Evolutionary conservation across 2,113 vertebrate genomes (phyloP), one percentile per base, ranked within the genome.

Genomic region (Myrmophylax atrothorax): DNA sequence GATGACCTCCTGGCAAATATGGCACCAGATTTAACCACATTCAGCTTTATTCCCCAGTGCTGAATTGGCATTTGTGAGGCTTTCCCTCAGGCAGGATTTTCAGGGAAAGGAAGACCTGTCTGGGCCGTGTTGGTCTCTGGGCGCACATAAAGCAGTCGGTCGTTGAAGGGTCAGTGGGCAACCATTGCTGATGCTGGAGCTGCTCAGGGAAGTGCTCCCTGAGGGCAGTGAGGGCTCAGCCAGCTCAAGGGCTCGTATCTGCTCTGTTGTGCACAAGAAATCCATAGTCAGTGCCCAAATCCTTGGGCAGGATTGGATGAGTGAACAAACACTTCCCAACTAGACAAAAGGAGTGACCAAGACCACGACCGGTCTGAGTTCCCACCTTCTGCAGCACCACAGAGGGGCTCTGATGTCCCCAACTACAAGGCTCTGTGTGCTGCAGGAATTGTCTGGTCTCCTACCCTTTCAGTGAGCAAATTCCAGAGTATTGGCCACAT

Each of bases 11-110:
- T 38, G 16, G 49, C 56, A 87, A 81, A n/a, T 20, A 28, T 1
- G 2, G 40, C 69, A 17, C 79, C 47, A 40, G 38, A 60, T 72
- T 75, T 35, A 12, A 38, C 69, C 23, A 22, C 1, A 16, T 46
- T 52, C 93, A 76, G 26, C n/a, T 82, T 49, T 35, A 5, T 60
- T 56, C 86, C 64, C 86, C 11, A 60, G 46, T 14, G 70, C 26
- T 90, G 33, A 85, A 79, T 76, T 76, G 33, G 76, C 94, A 90
- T 94, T 94, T 92, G 44, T 44, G 9, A 66, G 86, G 46, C 28
- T 80, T 5, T 83, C 75, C 89, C 89, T 24, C 40, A 14, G 83
- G 44, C 31, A 58, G 79, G 70, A 38, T 76, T 72, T 70, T 46
- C 33, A 59, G 82, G 64, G 67, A 47, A 37, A 80, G 64, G 44